Evolutionary conservation across 2,113 vertebrate genomes (phyloP), one percentile per base, ranked within the genome.

Genomic region (Eleginops maclovinus): DNA sequence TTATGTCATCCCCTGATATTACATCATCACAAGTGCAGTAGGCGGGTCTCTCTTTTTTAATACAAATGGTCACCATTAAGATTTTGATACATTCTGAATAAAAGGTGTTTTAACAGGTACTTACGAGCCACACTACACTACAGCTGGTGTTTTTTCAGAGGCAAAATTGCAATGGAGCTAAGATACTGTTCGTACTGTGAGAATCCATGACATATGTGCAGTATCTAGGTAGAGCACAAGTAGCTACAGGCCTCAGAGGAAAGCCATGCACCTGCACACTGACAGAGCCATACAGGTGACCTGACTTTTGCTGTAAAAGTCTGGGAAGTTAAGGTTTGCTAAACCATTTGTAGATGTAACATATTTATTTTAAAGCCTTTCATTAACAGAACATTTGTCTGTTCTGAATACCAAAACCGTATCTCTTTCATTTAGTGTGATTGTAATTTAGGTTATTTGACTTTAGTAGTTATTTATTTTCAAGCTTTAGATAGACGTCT

Each of bases 1-100:
- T 62, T 40, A 66, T 68, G 56, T 79, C 75, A 68, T 68, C 46
- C 13, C 64, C 65, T 56, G 31, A 53, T 66, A 71, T 71, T 53
- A 62, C 44, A 47, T 78, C 75, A 77, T 51, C 69, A 71, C 31
- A 36, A n/a, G 17, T 40, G 40, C 14, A 24, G 31, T 6, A 40
- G 50, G 47, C 14, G 16, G 54, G 22, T 55, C 26, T 14, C 50
- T 40, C 26, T 43, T 71, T 67, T 69, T 44, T 0, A 0, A 6
- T 14, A 56, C 11, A 4, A 28, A 40, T 28, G 21, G 62, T 24
- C 54, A 40, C 12, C 5, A 15, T 51, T 43, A 4, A 24, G 12
- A 60, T 19, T 58, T n/a, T 51, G 19, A 36, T 12, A 0, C 26
- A n/a, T n/a, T n/a, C n/a, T n/a, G n/a, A n/a, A n/a, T n/a, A n/a